These are phyloP conservation scores for Pempheris klunzingeri DNA, from an alignment of 2,797 vertebrate genomes.

Conservation along the genomic window DNA sequence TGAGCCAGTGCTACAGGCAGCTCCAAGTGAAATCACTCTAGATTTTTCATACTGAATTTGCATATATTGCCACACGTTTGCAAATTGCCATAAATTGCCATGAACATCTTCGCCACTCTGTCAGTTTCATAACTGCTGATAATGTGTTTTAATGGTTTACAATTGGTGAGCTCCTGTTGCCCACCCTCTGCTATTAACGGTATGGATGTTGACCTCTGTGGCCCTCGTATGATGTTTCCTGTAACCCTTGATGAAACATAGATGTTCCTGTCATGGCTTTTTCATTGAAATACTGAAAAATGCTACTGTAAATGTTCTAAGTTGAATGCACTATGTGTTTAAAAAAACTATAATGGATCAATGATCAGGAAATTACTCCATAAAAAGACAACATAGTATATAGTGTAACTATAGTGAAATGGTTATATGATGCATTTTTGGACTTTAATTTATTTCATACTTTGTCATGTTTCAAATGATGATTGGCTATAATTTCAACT, in stretches of 20 bases:
- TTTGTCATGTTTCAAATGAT: slow-evolving; percentile 85
- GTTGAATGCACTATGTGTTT: slow-evolving; percentile 85
- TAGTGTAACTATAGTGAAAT: slow-evolving; percentile 88
- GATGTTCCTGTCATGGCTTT: slow-evolving; percentile 85
- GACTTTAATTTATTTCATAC: slow-evolving; percentile 83
- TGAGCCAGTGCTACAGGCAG: slow-evolving; percentile 73
- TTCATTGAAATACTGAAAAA: slow-evolving; percentile 85
- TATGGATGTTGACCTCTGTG: slow-evolving; percentile 85
- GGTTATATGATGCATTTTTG: slow-evolving; percentile 82
- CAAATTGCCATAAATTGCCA: slow-evolving; percentile 73
- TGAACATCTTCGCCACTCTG: slow-evolving; percentile 59
- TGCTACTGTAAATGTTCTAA: slow-evolving; percentile 84
- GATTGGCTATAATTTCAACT: slow-evolving; percentile 86
- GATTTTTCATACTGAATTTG: slow-evolving; percentile 71
- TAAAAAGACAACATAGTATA: slow-evolving; percentile 80
- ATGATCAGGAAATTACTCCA: slow-evolving; percentile 79
- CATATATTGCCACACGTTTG: slow-evolving; percentile 61
- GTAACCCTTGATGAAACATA: slow-evolving; percentile 80
- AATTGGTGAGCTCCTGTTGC: slow-evolving; percentile 77
- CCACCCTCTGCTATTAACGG: slow-evolving; percentile 81
- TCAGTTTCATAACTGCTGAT: slow-evolving; percentile 75
- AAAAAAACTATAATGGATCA: slow-evolving; percentile 77
- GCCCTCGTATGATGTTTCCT: slow-evolving; percentile 82
- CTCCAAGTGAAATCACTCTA: slow-evolving; percentile 56
- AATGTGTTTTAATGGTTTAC: slow-evolving; percentile 83